Conservation (phyloP, 1,140 invertebrate species). For the Steinernema khuongi region DNA sequence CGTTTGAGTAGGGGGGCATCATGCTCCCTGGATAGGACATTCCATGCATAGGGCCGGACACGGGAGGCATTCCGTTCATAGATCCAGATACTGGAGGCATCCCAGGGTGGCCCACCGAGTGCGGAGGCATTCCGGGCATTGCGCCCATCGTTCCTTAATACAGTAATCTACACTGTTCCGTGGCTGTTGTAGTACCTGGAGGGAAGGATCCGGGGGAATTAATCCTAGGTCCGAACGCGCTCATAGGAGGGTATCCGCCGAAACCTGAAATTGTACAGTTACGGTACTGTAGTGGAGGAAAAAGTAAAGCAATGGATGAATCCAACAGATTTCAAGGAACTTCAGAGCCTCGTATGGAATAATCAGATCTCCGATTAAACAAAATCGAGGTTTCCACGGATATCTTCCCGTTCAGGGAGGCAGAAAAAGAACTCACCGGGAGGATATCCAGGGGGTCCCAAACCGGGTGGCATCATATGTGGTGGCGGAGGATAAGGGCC, state of each 20-base stretch:
- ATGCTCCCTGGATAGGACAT: too few species aligned
- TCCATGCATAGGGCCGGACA: too few species aligned
- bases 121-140: constrained; percentile 1
- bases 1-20: too few species aligned
- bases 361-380: background rate
- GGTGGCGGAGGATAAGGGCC: background rate
- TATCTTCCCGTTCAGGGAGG: too few species aligned
- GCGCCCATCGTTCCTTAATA: background rate
- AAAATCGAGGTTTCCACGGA: background rate
- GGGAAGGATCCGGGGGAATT: background rate
- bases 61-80: constrained; percentile 1
- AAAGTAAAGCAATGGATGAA: background rate
- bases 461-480: background rate
- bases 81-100: background rate
- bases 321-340: background rate
- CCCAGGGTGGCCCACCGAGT: background rate
- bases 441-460: background rate
- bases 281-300: background rate
- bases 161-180: background rate
- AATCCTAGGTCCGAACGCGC: background rate
- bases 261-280: too few species aligned
- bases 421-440: too few species aligned
- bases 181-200: background rate
- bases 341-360: background rate
- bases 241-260: background rate